phyloP scores from a whole-genome alignment of 2,113 vertebrate genomes.

The Grammomys surdaster region DNA sequence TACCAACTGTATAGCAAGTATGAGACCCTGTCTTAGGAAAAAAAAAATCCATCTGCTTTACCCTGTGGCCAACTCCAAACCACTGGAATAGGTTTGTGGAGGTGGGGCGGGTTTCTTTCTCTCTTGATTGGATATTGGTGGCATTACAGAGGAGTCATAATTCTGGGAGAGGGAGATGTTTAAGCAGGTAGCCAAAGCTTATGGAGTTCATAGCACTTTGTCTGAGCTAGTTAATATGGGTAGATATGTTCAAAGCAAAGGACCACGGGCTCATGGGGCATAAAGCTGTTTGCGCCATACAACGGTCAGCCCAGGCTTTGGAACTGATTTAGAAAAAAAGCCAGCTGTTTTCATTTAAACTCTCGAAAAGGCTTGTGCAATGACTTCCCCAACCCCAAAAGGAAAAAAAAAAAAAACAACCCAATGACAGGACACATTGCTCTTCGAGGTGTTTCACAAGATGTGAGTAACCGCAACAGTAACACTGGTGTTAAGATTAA shows the following conservation, averaged over 20 bases:
- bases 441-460: conserved; percentile 39
- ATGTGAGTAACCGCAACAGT: not conserved
- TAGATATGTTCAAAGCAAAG: not conserved
- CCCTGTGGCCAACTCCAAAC: not conserved
- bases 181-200: not conserved
- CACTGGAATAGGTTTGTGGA: not conserved
- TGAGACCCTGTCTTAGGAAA: not conserved
- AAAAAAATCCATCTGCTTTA: not conserved
- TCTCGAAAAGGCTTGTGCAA: conserved; percentile 19
- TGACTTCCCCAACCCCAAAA: conserved; percentile 27
- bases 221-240: not conserved
- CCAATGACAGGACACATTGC: conserved; percentile 21
- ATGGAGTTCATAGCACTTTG: not conserved
- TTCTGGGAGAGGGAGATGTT: not conserved
- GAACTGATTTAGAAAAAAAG: conserved; percentile 35
- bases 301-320: not conserved
- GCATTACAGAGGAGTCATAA: not conserved
- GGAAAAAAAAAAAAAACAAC: conserved; percentile 33
- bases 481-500: conserved; percentile 37
- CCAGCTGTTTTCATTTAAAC: conserved; percentile 30
- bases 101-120: not conserved
- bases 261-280: not conserved
- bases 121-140: not conserved
- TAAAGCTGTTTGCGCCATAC: not conserved
- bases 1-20: not conserved